Conservation (phyloP, 1,140 invertebrate species). For the Drosophila bifasciata region DNA sequence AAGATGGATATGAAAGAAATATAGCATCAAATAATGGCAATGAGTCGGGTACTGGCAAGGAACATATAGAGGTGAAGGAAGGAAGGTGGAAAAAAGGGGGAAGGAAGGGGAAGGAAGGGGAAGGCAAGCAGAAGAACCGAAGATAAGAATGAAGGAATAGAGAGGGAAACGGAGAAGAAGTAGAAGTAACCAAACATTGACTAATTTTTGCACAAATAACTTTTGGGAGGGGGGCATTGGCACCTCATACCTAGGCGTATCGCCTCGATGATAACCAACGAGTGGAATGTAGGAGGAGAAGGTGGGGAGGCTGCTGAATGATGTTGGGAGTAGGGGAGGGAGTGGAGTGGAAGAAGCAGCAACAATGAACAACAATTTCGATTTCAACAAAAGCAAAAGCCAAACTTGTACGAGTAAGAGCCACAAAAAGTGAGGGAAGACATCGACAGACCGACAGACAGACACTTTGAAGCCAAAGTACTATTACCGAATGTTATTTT, state of each 20-base stretch:
- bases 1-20: no score
- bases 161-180: constrained; percentile 13
- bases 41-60: not conserved
- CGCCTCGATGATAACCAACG: no score
- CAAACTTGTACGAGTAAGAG: constrained; percentile 11
- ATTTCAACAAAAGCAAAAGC: constrained; percentile 58
- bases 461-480: no score
- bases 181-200: constrained; percentile 47
- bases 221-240: constrained; percentile 42
- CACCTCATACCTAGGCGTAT: constrained; percentile 38
- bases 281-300: no score
- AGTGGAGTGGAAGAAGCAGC: no score
- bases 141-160: constrained; percentile 42
- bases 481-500: constrained; percentile 30
- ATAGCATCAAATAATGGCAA: not conserved
- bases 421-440: constrained; percentile 51
- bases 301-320: no score
- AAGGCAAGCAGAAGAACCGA: not conserved
- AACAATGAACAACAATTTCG: constrained; percentile 40
- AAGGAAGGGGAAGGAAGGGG: no score
- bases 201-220: constrained; percentile 79
- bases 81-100: no score
- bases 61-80: no score
- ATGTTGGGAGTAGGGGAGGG: no score
- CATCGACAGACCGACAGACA: constrained; percentile 13